These are phyloP conservation scores for Aphelenchoides besseyi DNA, from an alignment of 1,140 invertebrate genomes.

Conservation along the genomic window DNA sequence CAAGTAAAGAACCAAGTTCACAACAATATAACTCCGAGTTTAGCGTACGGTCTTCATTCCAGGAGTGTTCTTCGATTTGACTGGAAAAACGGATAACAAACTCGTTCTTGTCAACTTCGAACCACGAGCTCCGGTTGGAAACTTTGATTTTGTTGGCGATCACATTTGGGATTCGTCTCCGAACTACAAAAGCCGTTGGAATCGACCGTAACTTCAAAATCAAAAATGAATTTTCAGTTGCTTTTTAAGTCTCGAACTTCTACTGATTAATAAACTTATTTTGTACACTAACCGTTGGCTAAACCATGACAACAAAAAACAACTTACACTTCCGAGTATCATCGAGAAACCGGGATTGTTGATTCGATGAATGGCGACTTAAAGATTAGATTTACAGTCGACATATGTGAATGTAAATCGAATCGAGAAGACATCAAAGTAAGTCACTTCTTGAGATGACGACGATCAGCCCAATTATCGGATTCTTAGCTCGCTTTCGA, in stretches of 20 bases:
- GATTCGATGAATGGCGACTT: too few relatives aligned
- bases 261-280: not conserved
- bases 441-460: too few relatives aligned
- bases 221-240: not conserved
- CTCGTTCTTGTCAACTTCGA: conserved; percentile 1
- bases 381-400: too few relatives aligned
- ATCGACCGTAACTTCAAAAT: not conserved
- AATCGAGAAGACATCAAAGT: too few relatives aligned
- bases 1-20: not conserved
- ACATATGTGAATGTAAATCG: too few relatives aligned
- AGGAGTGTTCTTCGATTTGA: conserved; percentile 1
- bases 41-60: conserved; percentile 7
- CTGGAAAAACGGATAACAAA: not conserved
- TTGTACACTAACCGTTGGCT: too few relatives aligned
- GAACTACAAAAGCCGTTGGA: not conserved
- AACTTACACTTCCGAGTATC: too few relatives aligned
- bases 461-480: too few relatives aligned
- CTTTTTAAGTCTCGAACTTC: not conserved
- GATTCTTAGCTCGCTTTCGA: too few relatives aligned
- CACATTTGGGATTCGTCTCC: not conserved
- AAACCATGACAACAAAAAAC: too few relatives aligned
- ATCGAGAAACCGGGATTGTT: too few relatives aligned
- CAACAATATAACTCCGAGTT: not conserved
- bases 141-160: not conserved
- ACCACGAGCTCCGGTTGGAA: not conserved